These are phyloP conservation scores for Spisula subtruncata DNA, from an alignment of 2,888 invertebrate species.

Conservation along the genomic window DNA sequence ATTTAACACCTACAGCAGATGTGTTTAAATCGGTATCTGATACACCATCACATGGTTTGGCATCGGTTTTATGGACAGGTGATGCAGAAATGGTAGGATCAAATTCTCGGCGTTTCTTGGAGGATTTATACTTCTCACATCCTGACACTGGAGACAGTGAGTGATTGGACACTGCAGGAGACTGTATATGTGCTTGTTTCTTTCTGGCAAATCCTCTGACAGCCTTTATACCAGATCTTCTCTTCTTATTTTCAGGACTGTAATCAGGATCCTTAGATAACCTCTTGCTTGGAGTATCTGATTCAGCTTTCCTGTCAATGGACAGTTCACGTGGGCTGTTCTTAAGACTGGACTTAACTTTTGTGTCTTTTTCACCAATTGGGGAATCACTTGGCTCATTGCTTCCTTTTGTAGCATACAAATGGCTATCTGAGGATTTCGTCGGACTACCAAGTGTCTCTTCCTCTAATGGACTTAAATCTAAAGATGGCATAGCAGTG, in stretches of 20 bases:
- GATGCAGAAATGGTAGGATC: background rate
- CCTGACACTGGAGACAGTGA: background rate
- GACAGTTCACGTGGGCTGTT: background rate
- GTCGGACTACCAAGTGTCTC: conserved; percentile 22
- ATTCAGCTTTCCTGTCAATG: background rate
- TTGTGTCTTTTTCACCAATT: background rate
- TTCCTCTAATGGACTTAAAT: conserved; percentile 54
- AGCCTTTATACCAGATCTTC: conserved; percentile 43
- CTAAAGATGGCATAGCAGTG: conserved; percentile 65
- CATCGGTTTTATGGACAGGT: background rate
- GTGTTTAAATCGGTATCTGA: background rate
- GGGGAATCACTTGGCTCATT: background rate
- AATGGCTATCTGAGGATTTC: background rate
- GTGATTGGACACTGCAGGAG: background rate
- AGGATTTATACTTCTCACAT: background rate
- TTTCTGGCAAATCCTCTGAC: conserved; percentile 61
- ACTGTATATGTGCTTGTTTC: background rate
- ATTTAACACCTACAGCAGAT: background rate
- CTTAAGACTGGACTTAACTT: background rate
- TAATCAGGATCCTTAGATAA: conserved; percentile 25
- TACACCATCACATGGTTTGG: no score
- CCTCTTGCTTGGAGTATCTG: background rate
- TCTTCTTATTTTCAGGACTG: conserved; percentile 38
- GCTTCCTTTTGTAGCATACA: background rate
- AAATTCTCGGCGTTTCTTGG: background rate